Conservation (phyloP, 2,797 vertebrate species). For the Loriculus beryllinus region DNA sequence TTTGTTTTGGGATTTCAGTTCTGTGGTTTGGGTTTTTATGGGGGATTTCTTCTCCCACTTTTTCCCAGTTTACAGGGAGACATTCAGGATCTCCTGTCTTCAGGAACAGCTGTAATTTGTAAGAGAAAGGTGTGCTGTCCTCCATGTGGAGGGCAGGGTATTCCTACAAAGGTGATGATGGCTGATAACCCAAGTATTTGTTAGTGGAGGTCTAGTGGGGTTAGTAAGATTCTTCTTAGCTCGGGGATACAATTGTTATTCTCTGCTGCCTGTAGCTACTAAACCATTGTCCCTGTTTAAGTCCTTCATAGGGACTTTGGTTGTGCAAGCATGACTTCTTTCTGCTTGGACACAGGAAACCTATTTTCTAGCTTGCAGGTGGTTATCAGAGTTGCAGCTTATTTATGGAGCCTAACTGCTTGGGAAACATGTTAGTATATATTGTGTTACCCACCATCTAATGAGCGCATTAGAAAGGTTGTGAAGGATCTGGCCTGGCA, state of each 20-base stretch:
- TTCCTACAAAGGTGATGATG: neutral
- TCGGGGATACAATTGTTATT: neutral
- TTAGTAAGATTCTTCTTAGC: neutral
- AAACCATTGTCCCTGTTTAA: neutral
- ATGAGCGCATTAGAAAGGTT: neutral
- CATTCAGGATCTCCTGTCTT: neutral
- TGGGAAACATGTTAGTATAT: fast-evolving
- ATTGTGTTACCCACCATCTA: neutral
- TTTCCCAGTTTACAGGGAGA: neutral
- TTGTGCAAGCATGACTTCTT: neutral
- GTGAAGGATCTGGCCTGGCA: neutral
- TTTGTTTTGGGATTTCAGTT: neutral
- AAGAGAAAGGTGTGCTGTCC: fast-evolving
- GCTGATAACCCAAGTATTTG: neutral
- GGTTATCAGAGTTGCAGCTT: neutral
- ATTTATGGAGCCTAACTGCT: neutral
- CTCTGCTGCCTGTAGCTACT: neutral
- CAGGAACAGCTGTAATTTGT: neutral
- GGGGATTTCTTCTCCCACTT: fast-evolving
- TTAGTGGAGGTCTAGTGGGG: neutral
- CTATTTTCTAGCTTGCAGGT: neutral
- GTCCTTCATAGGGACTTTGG: neutral
- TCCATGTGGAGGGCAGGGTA: neutral
- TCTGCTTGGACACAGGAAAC: neutral
- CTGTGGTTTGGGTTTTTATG: neutral